Conservation (phyloP, 2,113 vertebrate genomes). For the Mustela nigripes region DNA sequence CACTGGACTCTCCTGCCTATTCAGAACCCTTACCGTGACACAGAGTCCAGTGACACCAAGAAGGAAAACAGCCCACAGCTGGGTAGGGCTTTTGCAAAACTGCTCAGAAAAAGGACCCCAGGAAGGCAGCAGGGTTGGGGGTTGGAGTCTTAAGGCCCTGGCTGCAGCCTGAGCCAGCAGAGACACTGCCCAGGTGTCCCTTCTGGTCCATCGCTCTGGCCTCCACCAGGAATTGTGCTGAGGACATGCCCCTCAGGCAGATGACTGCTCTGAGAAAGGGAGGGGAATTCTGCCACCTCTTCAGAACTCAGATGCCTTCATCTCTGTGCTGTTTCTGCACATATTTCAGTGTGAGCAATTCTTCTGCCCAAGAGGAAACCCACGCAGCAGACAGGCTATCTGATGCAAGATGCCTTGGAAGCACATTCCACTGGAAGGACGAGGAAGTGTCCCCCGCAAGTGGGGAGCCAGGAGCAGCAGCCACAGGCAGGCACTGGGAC, state of each 20-base stretch:
- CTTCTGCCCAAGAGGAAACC: neutral
- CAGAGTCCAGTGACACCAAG: neutral
- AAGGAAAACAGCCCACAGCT: neutral
- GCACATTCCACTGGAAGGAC: neutral
- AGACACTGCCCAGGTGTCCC: neutral
- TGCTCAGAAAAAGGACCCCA: neutral
- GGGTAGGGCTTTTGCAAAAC: too few species aligned
- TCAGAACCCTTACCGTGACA: neutral
- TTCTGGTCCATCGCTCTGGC: neutral
- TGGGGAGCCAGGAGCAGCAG: neutral
- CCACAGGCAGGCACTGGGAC: neutral
- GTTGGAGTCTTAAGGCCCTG: neutral
- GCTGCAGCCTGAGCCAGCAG: neutral
- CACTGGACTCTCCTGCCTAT: too few species aligned
- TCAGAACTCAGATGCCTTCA: neutral
- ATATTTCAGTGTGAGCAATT: neutral
- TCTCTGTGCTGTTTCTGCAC: neutral
- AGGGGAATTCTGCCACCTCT: neutral
- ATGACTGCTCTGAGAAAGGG: neutral
- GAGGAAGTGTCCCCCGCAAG: neutral
- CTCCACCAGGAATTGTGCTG: neutral
- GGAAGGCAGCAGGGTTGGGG: neutral
- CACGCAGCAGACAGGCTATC: neutral
- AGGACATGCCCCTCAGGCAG: neutral
- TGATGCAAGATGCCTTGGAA: neutral